Percentiles rank a stretch among this genome's conserved stretches.
Conservation (phyloP, 30 jellyfish, hydroid and myxozoan genomes). For the Hydractinia symbiolongicarpus region DNA sequence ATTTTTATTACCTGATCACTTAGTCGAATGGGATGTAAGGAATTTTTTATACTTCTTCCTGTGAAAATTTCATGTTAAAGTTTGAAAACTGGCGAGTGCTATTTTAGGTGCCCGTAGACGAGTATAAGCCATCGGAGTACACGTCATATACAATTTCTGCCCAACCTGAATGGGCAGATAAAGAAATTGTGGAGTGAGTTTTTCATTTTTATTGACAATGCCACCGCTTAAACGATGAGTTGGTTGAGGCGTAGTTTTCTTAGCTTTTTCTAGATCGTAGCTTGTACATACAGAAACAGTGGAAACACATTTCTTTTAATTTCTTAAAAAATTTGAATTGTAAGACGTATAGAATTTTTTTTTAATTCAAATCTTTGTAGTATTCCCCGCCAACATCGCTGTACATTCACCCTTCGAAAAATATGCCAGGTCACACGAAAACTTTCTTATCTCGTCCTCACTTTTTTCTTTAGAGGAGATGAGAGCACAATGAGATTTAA, state of each 20-base stretch:
- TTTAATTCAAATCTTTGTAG: too few species aligned
- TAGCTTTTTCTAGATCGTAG: too few species aligned
- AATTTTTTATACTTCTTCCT: neutral
- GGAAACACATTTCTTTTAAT: too few species aligned
- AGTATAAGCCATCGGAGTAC: neutral
- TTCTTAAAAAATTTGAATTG: too few species aligned
- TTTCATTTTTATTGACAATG: neutral
- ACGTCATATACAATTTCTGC: neutral
- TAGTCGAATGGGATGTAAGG: slow-evolving; percentile 46
- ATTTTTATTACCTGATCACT: slow-evolving; percentile 39
- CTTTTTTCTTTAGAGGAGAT: neutral
- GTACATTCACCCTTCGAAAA: too few species aligned
- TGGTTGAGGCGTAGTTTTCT: too few species aligned
- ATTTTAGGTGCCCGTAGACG: slow-evolving; percentile 8
- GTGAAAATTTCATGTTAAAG: neutral
- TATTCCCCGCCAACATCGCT: too few species aligned
- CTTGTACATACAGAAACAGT: too few species aligned
- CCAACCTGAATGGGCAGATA: slow-evolving; percentile 2
- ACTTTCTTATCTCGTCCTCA: neutral
- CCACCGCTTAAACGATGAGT: too few species aligned
- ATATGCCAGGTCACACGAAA: too few species aligned
- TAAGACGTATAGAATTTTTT: too few species aligned
- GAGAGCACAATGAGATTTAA: slow-evolving; percentile 26
- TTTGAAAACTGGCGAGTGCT: neutral
- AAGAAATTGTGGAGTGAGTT: slow-evolving; percentile 5